phyloP scores from a whole-genome alignment of 92 coral and sea anemone species.

The Hydrozoanthus gracilis region DNA sequence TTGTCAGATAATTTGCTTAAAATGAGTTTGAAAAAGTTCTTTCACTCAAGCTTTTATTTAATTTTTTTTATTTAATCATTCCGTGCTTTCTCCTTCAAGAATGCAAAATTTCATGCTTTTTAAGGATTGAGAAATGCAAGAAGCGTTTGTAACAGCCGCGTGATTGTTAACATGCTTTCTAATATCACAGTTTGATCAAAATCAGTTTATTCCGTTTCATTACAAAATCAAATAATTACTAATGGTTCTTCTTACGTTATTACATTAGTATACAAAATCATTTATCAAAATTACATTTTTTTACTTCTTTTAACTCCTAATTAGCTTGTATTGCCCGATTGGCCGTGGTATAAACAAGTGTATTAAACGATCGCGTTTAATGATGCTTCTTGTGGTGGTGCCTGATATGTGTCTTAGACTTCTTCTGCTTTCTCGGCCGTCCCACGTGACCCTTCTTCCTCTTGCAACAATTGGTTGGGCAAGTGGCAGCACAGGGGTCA shows the following conservation, averaged over 20 bases:
- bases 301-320: too few relatives aligned
- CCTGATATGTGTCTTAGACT: constrained; percentile 23
- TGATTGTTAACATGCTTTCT: constrained; percentile 45
- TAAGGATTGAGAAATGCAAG: constrained; percentile 68
- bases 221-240: constrained; percentile 36
- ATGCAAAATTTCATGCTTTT: constrained; percentile 66
- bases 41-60: background rate
- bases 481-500: constrained; percentile 31
- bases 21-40: background rate
- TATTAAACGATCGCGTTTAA: background rate
- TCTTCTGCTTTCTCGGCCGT: constrained; percentile 25
- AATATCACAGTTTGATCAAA: constrained; percentile 34
- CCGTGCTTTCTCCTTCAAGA: constrained; percentile 71
- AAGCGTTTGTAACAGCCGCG: constrained; percentile 69
- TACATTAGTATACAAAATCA: constrained; percentile 41
- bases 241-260: background rate
- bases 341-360: background rate
- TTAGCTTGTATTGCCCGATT: too few relatives aligned
- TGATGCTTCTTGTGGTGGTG: constrained; percentile 58
- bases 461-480: constrained; percentile 29
- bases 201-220: constrained; percentile 33
- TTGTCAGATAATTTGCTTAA: background rate
- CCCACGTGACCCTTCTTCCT: constrained; percentile 34
- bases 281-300: constrained; percentile 40
- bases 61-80: background rate